Evolutionary conservation across 2,888 invertebrate genomes (phyloP), one percentile per base, ranked within the genome.

Genomic region (Coelopa pilipes): DNA sequence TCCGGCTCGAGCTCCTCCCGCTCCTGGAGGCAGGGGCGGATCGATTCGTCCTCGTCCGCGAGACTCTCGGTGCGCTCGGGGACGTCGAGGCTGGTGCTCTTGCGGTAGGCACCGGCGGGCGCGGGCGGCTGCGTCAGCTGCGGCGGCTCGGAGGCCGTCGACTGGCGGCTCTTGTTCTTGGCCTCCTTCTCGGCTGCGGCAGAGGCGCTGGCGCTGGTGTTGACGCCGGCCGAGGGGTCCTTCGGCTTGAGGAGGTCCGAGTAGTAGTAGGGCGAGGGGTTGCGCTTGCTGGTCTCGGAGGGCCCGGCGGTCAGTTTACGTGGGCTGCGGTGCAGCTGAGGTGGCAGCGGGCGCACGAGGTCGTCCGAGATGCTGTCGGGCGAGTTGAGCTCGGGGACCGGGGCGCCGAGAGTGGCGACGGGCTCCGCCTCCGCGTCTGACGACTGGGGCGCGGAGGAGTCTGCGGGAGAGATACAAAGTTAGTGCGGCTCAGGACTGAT

Each of bases 191-290:
- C 80, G 63, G 75, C 79, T 1, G 72, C 67, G 0, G 74, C 73
- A 1, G 34, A 34, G 0, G 73, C 68, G 13, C n/a, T n/a, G n/a
- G n/a, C n/a, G n/a, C n/a, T n/a, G n/a, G 34, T 7, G 34, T 7
- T 34, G 34, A 7, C 7, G 34, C 2, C 34, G 13, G 72, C 66
- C 5, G 74, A 53, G 7, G 74, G 11, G 72, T 83, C 83, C 77
- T 82, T 83, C 21, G 82, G 86, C 80, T 91, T 90, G 76, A 93
- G 92, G 70, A 94, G 87, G 83, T 94, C 94, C 0, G 93, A 93
- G 90, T 94, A 94, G 81, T 94, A 94, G 84, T 94, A 94, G 0
- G 94, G 94, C 73, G 94, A 94, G 13, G 94, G 94, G 83, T 94
- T 93, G 50, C 93, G 90, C 84, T 89, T 90, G 75, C 82, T 83